Conservation (phyloP, 2,888 invertebrate genomes). For the Cyclophora punctaria region DNA sequence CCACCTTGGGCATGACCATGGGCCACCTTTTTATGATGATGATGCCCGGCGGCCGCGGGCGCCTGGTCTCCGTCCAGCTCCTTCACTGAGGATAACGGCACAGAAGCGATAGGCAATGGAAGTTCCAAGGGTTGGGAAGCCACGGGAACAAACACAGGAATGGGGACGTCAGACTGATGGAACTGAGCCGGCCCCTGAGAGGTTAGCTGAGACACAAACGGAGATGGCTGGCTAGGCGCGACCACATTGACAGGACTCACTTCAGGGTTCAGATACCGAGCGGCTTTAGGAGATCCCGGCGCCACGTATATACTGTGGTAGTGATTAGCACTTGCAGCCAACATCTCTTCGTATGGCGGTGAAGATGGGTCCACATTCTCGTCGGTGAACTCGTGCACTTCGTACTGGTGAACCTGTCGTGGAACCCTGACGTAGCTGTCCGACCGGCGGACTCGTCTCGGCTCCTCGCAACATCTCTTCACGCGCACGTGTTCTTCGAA, state of each 20-base stretch:
- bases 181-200: conserved; percentile 16
- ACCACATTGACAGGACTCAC: conserved; percentile 14
- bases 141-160: conserved; percentile 20
- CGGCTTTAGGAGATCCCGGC: conserved; percentile 13
- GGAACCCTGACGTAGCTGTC: conserved; percentile 36
- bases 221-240: conserved; percentile 3
- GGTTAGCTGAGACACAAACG: conserved; percentile 4
- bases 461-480: conserved; percentile 39
- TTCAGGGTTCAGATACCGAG: conserved; percentile 18
- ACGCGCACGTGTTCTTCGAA: conserved; percentile 48
- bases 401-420: conserved; percentile 57
- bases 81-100: conserved; percentile 26
- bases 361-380: conserved; percentile 35
- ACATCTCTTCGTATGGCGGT: conserved; percentile 60
- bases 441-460: conserved; percentile 27
- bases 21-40: conserved; percentile 34
- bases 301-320: conserved; percentile 52
- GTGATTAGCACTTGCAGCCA: conserved; percentile 63
- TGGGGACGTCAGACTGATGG: conserved; percentile 15
- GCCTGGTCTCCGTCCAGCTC: conserved; percentile 34
- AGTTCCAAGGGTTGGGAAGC: conserved; percentile 16
- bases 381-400: conserved; percentile 56
- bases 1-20: conserved; percentile 63
- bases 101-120: conserved; percentile 24
- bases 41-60: conserved; percentile 38